Evolutionary conservation across 2,888 invertebrate species (phyloP), one percentile per base, ranked within the genome.

Genomic region (Nowickia ferox): DNA sequence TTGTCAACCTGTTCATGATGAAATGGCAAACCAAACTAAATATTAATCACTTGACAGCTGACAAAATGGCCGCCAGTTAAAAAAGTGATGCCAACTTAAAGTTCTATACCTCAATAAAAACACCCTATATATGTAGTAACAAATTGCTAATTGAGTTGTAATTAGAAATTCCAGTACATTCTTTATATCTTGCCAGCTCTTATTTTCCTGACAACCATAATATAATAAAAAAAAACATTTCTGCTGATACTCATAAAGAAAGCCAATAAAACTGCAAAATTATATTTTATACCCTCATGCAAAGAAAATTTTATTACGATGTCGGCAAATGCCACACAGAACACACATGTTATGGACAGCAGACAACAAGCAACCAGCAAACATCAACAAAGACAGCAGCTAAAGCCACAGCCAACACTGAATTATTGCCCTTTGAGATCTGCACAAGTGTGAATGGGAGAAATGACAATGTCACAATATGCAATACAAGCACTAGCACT

Each of bases 131-230:
- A n/a, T 6, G 9, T 51, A n/a, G 11, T 30, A 17, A 55, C 51
- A 75, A 75, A 74, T 46, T 74, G 69, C 48, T 74, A 84, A 84
- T 84, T 84, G 71, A 84, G 55, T 57, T 69, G 19, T 84, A 79
- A 79, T 84, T 79, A 75, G 74, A 78, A 71, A 79, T 48, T 48
- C 19, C 0, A 53, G 22, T 75, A 30, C 30, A 30, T 75, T 17
- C 10, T 40, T 72, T 44, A 5, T 40, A 2, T 6, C 46, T 44
- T 66, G 6, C 22, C 9, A 9, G 30, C 44, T 68, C 48, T 76
- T 65, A 48, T 59, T 5, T n/a, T n/a, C 15, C 11, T 6, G 19
- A 19, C 15, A 55, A 66, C 15, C 19, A 48, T 48, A 40, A 44
- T 55, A 40, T 30, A 46, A 77, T 57, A 68, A 66, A 79, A 30